Evolutionary conservation across 2,888 invertebrate genomes (phyloP), one percentile per base, ranked within the genome.

Genomic region (Tipula helvola): DNA sequence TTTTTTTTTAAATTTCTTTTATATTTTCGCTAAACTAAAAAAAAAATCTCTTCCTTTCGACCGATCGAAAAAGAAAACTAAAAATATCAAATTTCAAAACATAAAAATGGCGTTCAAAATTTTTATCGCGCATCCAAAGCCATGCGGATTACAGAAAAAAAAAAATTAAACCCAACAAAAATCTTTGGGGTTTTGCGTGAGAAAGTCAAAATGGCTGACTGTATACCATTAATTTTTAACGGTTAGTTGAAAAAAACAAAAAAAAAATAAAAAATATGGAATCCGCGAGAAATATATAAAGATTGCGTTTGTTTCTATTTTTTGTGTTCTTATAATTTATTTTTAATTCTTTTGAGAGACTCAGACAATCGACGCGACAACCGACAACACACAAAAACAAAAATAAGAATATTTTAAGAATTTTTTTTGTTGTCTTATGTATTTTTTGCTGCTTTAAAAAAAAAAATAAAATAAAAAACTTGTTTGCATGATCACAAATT

Each of bases 301-400:
- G 71, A 71, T 71, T 71, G 28, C 28, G 71, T 12, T 71, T 71
- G 10, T 71, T 71, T 71, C 71, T 71, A 71, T 71, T 71, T 71
- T 71, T 52, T 52, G 52, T 52, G 13, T 52, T 71, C 71, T 71
- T 71, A 52, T 52, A 71, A 71, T 71, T 28, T 71, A 71, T 71
- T 71, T 71, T 71, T 71, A 71, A 71, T 71, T 71, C 71, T 71
- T 71, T 71, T 71, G 28, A 71, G 18, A 71, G 71, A 71, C 71
- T 71, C 71, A 84, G 84, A 84, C 84, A 41, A 84, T 84, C 84
- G 84, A 84, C 84, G 84, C 84, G 84, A 84, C 84, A 84, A 71
- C 71, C 71, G 71, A 71, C 71, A 71, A 71, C 71, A 28, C 71
- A 71, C 71, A 71, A 71, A 71, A 28, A 28, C 28, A 28, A 28